These are phyloP conservation scores for Puma concolor DNA, from an alignment of 2,113 vertebrate genomes.

Conservation along the genomic window DNA sequence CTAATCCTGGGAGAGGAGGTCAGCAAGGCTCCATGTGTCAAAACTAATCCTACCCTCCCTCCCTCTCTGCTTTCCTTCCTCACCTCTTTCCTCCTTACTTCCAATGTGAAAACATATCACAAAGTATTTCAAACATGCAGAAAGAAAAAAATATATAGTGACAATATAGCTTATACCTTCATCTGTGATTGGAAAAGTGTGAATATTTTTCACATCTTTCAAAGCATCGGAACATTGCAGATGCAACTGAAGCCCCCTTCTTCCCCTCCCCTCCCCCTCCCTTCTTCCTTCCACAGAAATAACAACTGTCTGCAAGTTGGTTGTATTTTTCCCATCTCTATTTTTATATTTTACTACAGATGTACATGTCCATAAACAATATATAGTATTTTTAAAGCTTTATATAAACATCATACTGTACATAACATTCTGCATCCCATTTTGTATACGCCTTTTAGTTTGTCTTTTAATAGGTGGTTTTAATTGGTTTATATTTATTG, in stretches of 20 bases:
- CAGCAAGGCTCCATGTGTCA: not conserved
- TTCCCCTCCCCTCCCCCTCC: too few relatives aligned
- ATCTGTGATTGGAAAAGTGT: not conserved
- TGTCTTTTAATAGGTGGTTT: slow-evolving; percentile 56
- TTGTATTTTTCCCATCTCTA: not conserved
- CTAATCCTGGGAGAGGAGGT: not conserved
- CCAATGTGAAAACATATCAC: not conserved
- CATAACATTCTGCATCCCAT: not conserved
- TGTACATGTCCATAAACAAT: slow-evolving; percentile 54
- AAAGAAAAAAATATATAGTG: not conserved
- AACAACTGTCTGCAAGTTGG: not conserved
- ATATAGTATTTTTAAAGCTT: slow-evolving; percentile 41
- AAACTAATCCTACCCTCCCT: not conserved
- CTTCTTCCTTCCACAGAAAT: not conserved
- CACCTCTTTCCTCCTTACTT: not conserved
- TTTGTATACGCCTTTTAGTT: not conserved
- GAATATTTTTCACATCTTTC: not conserved
- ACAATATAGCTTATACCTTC: not conserved
- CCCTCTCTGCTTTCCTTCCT: not conserved
- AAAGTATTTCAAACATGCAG: not conserved
- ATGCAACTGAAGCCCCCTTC: not conserved
- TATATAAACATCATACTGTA: not conserved
- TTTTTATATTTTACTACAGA: slow-evolving; percentile 60
- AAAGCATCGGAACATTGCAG: not conserved
- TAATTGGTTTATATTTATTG: slow-evolving; percentile 62